A percentile compares a stretch with the other conserved stretches of the same genome.
Evolutionary conservation across 2,113 vertebrate genomes (phyloP).

Genomic region (Nothoprocta pentlandii): DNA sequence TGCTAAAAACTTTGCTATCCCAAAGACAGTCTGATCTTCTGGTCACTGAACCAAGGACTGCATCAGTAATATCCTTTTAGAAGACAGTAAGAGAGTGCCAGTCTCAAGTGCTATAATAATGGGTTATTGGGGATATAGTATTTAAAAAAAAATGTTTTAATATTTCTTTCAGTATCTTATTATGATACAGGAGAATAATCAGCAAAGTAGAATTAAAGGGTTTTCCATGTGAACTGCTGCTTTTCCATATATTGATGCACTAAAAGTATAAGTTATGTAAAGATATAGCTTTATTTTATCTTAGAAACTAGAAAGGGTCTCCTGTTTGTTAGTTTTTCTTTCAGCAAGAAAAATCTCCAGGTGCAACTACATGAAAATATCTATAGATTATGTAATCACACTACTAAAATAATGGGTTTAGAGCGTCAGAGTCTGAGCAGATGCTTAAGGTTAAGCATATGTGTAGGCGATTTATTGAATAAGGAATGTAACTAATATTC

Average conservation of each 20-base stretch:
- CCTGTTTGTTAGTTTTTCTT: neutral
- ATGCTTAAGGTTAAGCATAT: neutral
- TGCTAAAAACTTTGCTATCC: neutral
- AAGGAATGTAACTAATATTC: neutral
- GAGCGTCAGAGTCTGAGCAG: neutral
- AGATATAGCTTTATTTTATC: neutral
- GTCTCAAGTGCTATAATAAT: neutral
- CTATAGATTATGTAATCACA: neutral
- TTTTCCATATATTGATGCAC: neutral
- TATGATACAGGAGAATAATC: neutral
- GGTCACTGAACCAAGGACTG: neutral
- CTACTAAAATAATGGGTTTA: neutral
- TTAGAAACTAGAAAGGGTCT: neutral
- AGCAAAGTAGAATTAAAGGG: neutral
- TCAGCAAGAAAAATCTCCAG: neutral
- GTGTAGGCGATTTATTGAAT: neutral
- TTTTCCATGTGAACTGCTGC: neutral
- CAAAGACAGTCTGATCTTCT: neutral
- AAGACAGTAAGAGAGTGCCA: neutral
- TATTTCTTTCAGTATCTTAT: neutral
- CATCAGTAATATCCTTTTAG: neutral
- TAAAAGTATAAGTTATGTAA: neutral
- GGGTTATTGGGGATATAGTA: neutral
- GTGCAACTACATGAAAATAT: neutral
- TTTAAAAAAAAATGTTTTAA: neutral